Conservation (phyloP, 2,113 vertebrate genomes). For the Misgurnus mizolepis region DNA sequence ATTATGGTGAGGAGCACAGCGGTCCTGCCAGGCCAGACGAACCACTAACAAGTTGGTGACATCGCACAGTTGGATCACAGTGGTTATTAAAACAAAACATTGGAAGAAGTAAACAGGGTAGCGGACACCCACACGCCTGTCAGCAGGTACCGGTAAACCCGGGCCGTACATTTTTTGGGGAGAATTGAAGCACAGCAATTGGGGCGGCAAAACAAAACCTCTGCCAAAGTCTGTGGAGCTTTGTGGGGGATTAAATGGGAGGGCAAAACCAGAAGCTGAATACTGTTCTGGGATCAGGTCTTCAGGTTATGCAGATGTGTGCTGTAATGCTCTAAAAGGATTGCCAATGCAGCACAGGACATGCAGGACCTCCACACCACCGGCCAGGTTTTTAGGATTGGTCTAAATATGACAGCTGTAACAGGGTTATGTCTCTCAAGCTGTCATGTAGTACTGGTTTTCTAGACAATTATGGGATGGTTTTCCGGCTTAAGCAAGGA, state of each 20-base stretch:
- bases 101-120: background rate
- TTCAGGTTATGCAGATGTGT: conserved; percentile 39
- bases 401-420: conserved; percentile 35
- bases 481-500: too few species aligned
- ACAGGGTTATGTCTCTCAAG: conserved; percentile 7
- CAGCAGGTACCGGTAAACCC: background rate
- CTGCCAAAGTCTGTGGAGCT: conserved; percentile 38
- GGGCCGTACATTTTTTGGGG: conserved; percentile 4
- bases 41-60: conserved; percentile 29
- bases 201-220: conserved; percentile 37
- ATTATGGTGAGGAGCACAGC: conserved; percentile 33
- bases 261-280: conserved; percentile 37
- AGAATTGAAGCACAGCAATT: conserved; percentile 32
- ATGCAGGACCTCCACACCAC: conserved; percentile 34
- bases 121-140: background rate
- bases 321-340: conserved; percentile 40
- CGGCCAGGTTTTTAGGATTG: conserved; percentile 31
- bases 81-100: background rate
- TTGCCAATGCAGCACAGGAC: conserved; percentile 30
- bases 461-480: background rate
- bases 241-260: conserved; percentile 46
- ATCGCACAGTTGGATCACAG: conserved; percentile 3
- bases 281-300: conserved; percentile 46
- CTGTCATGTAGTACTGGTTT: conserved; percentile 8
- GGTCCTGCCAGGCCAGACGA: conserved; percentile 27